These are phyloP conservation scores for Corythoichthys haematopterus DNA, from an alignment of 2,113 vertebrate genomes.

Conservation along the genomic window DNA sequence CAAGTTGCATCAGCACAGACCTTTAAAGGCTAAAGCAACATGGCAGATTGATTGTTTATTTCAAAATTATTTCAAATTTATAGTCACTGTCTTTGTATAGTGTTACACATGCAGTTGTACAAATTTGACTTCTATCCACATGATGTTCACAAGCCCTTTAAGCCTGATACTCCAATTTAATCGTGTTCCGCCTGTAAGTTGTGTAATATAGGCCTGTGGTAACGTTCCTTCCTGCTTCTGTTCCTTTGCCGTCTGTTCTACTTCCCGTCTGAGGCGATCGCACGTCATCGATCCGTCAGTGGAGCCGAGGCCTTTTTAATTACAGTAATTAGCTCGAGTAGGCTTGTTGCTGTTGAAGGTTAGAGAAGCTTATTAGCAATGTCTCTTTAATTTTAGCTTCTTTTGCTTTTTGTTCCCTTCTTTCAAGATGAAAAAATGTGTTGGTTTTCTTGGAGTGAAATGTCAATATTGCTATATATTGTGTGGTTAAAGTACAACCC, in stretches of 20 bases:
- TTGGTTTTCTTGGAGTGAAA: background rate
- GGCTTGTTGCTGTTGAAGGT: slow-evolving; percentile 48
- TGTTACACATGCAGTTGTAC: slow-evolving; percentile 36
- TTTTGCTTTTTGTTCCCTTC: slow-evolving; percentile 21
- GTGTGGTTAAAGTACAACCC: background rate
- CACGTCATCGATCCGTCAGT: slow-evolving; percentile 48
- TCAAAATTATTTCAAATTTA: background rate
- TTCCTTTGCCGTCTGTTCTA: slow-evolving; percentile 34
- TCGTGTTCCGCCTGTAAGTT: slow-evolving; percentile 22
- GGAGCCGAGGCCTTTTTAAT: slow-evolving; percentile 61
- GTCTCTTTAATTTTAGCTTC: slow-evolving; percentile 29
- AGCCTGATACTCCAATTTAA: slow-evolving; percentile 25
- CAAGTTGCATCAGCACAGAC: too few relatives aligned
- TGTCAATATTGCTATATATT: background rate
- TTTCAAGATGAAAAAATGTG: slow-evolving; percentile 29
- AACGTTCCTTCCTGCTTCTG: slow-evolving; percentile 17
- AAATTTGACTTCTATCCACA: slow-evolving; percentile 52
- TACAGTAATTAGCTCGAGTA: slow-evolving; percentile 63
- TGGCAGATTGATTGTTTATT: too few relatives aligned
- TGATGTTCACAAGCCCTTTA: slow-evolving; percentile 52
- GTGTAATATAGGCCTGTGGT: slow-evolving; percentile 45
- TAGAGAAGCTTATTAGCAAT: slow-evolving; percentile 59
- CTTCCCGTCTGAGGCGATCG: slow-evolving; percentile 42
- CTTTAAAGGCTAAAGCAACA: too few relatives aligned
- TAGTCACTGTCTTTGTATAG: background rate